Evolutionary conservation across 2,888 invertebrate genomes (phyloP).

Genomic region (Apotomis capreana): DNA sequence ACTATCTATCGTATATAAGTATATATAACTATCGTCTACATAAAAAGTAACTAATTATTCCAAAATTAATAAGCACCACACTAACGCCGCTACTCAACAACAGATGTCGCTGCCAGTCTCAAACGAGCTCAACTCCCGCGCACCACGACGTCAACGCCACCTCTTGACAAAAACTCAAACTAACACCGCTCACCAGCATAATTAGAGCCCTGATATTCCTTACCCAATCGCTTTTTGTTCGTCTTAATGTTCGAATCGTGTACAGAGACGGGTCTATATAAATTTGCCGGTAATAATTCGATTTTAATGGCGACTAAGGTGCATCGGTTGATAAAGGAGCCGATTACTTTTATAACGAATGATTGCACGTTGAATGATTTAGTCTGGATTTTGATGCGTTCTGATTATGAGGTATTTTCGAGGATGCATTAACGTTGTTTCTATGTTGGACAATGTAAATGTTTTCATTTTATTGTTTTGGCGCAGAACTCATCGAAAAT

Average conservation of each 20-base stretch:
- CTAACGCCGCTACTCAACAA: slow-evolving; percentile 58
- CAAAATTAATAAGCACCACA: neutral
- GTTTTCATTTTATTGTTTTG: too few relatives aligned
- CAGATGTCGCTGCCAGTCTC: slow-evolving; percentile 66
- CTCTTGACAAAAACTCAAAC: slow-evolving; percentile 46
- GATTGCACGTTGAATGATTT: slow-evolving; percentile 69
- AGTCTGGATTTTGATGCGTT: slow-evolving; percentile 45
- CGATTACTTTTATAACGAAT: slow-evolving; percentile 71
- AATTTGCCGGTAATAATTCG: slow-evolving; percentile 64
- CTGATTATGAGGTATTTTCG: slow-evolving; percentile 37
- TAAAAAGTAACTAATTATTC: too few relatives aligned
- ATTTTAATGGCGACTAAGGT: slow-evolving; percentile 70
- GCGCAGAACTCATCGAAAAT: neutral
- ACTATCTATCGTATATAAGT: too few relatives aligned
- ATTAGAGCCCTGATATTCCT: slow-evolving; percentile 52
- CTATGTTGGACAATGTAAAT: neutral
- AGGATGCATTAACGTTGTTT: slow-evolving; percentile 16
- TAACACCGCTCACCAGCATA: slow-evolving; percentile 23
- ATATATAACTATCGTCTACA: too few relatives aligned
- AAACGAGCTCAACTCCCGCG: slow-evolving; percentile 55
- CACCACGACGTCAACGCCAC: slow-evolving; percentile 54
- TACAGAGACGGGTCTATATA: slow-evolving; percentile 46
- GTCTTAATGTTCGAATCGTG: slow-evolving; percentile 36
- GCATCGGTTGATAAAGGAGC: slow-evolving; percentile 63
- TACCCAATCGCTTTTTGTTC: slow-evolving; percentile 31